These are phyloP conservation scores for Halcyon senegalensis DNA, from an alignment of 2,113 vertebrate genomes.

Conservation along the genomic window DNA sequence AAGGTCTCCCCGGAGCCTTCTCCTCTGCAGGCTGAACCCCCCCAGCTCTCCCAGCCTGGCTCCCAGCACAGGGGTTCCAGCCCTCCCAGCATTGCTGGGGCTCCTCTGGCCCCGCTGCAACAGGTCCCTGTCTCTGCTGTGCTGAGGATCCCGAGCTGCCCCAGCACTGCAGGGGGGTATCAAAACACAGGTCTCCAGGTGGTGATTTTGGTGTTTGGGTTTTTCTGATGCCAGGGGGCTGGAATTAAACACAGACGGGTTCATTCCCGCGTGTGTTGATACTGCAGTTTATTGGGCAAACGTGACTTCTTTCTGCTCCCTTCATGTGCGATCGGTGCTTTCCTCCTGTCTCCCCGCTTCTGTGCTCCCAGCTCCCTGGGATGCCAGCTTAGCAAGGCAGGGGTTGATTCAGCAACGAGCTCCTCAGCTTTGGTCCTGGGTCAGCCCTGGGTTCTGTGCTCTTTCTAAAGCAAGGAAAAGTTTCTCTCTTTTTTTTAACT, in stretches of 20 bases:
- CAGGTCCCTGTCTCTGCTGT: background rate
- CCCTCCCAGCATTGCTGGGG: no score
- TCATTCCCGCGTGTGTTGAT: background rate
- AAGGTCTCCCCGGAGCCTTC: no score
- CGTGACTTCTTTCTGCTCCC: background rate
- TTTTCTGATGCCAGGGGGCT: background rate
- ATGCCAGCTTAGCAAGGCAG: background rate
- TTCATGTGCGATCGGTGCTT: accelerated
- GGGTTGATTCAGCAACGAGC: background rate
- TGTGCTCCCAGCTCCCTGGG: background rate
- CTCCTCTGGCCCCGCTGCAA: background rate
- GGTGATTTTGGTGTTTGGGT: background rate
- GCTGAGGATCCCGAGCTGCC: background rate
- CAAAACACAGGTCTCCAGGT: background rate
- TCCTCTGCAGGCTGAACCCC: no score
- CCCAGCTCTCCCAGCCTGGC: no score
- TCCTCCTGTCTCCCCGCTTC: background rate
- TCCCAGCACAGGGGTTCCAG: no score
- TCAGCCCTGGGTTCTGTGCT: background rate
- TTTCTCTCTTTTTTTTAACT: no score
- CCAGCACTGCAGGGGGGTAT: background rate
- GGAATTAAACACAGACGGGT: background rate
- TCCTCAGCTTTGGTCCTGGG: background rate
- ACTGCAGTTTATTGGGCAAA: background rate
- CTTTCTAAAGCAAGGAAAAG: background rate